These are phyloP conservation scores for Operophtera brumata DNA, from an alignment of 2,888 invertebrate genomes.

Conservation along the genomic window DNA sequence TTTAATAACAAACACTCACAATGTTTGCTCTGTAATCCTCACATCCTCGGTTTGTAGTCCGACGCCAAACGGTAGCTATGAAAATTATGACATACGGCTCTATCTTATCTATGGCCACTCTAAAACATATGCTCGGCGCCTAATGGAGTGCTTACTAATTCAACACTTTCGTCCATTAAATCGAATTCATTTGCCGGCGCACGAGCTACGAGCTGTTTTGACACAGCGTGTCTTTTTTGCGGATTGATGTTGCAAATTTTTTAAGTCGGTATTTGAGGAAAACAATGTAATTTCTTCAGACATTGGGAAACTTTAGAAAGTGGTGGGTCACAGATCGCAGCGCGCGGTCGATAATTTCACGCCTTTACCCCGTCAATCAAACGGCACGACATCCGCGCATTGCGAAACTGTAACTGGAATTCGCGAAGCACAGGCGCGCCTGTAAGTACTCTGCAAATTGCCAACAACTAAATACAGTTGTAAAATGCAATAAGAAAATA, in stretches of 20 bases:
- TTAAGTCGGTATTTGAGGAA: conserved; percentile 37
- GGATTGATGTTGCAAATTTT: conserved; percentile 12
- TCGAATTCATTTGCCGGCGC: conserved; percentile 53
- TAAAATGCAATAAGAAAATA: conserved; percentile 49
- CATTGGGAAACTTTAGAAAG: conserved; percentile 36
- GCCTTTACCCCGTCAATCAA: conserved; percentile 78
- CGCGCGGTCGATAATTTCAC: conserved; percentile 66
- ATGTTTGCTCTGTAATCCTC: conserved; percentile 72
- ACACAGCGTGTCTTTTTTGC: conserved; percentile 62
- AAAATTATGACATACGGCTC: conserved; percentile 76
- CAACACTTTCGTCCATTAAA: conserved; percentile 71
- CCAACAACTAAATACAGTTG: conserved; percentile 32
- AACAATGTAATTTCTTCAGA: conserved; percentile 37
- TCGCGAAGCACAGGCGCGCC: conserved; percentile 48
- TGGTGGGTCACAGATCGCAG: conserved; percentile 27
- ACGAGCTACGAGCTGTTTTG: conserved; percentile 16
- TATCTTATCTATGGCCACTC: conserved; percentile 78
- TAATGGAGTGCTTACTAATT: conserved; percentile 72
- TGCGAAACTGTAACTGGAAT: conserved; percentile 52
- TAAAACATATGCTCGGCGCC: conserved; percentile 72
- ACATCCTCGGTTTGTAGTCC: conserved; percentile 64
- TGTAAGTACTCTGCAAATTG: conserved; percentile 47
- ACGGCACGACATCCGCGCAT: conserved; percentile 54
- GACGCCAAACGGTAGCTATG: conserved; percentile 75
- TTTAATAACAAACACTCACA: conserved; percentile 62